Evolutionary conservation across 2,888 invertebrate genomes (phyloP), one percentile per base, ranked within the genome.

Genomic region (Pristionchus mayeri): DNA sequence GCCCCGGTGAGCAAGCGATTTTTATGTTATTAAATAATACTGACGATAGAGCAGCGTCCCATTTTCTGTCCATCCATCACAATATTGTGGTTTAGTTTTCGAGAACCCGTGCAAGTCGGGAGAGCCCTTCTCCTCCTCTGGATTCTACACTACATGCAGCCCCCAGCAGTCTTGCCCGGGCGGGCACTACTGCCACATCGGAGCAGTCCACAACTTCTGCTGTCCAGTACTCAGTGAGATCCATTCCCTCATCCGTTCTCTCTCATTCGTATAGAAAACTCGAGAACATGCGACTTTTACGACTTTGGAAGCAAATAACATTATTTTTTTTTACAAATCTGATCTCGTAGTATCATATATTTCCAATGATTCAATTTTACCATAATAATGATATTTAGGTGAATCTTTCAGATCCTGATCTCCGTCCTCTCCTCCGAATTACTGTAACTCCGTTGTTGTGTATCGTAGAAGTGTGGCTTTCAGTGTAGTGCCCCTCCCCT

Each of bases 101-200:
- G 88, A 88, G 82, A 91, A 91, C 79, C 91, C 91, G 75, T 91
- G 91, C 85, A 88, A 87, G 67, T 83, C 86, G 37, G 91, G 91
- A 9, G 89, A 90, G 37, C 90, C 91, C 2, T 87, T 88, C 57
- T 50, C 87, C 0, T 84, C 85, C 3, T 54, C 75, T 27, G 86
- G 87, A 44, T 87, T 87, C 67, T 89, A 89, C 76, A 57, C 87
- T 63, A 87, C 85, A 27, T 90, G 90, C 80, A 86, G 85, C 9
- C 88, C 88, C 16, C 86, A 87, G 81, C 87, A 67, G 57, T 76
- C 85, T 2, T 91, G 91, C 63, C 91, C 91, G 0, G 85, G 85
- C 6, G 87, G 86, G 9, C 88, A 90, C 84, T 92, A 91, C 84
- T 92, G 92, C 85, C 91, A 92, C 82, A 88, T 92, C 37, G 92